These are phyloP conservation scores for Drosophila yooni DNA, from an alignment of 2,888 invertebrate genomes.

Conservation along the genomic window DNA sequence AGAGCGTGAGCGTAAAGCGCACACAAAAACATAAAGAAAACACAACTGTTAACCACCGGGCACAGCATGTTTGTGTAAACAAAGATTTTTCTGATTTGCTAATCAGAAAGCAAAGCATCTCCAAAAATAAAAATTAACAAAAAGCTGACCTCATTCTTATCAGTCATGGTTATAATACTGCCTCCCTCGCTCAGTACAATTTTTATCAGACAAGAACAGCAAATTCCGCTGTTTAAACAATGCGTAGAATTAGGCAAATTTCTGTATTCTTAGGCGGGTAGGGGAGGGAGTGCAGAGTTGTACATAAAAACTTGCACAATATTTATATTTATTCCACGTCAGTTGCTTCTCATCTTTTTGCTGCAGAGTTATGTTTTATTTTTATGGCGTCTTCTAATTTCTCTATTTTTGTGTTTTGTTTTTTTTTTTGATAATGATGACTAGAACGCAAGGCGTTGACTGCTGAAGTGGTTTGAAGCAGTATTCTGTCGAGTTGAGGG, in stretches of 20 bases:
- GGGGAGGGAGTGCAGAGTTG: slow-evolving; percentile 11
- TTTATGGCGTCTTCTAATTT: slow-evolving; percentile 8
- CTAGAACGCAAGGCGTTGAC: slow-evolving; percentile 63
- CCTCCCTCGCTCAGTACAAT: background rate
- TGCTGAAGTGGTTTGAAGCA: slow-evolving; percentile 57
- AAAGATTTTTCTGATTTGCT: too few species aligned
- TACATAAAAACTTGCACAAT: slow-evolving; percentile 54
- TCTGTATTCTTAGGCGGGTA: slow-evolving; percentile 5
- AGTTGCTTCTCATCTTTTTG: slow-evolving; percentile 10
- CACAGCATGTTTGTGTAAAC: too few species aligned
- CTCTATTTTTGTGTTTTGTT: slow-evolving; percentile 13
- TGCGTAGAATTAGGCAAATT: slow-evolving; percentile 39
- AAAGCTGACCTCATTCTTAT: background rate
- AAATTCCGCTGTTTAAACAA: slow-evolving; percentile 33
- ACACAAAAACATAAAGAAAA: too few species aligned
- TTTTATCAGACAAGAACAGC: background rate
- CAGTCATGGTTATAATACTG: slow-evolving; percentile 3
- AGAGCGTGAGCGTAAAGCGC: too few species aligned
- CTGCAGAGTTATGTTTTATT: slow-evolving; percentile 36
- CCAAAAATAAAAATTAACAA: background rate
- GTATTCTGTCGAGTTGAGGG: slow-evolving; percentile 38
- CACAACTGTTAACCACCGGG: too few species aligned
- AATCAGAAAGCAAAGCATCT: too few species aligned
- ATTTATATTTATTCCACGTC: slow-evolving; percentile 26
- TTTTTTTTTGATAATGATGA: slow-evolving; percentile 48